Evolutionary conservation across 2,113 vertebrate species (phyloP), one percentile per base, ranked within the genome.

Genomic region (Nycticorax nycticorax): DNA sequence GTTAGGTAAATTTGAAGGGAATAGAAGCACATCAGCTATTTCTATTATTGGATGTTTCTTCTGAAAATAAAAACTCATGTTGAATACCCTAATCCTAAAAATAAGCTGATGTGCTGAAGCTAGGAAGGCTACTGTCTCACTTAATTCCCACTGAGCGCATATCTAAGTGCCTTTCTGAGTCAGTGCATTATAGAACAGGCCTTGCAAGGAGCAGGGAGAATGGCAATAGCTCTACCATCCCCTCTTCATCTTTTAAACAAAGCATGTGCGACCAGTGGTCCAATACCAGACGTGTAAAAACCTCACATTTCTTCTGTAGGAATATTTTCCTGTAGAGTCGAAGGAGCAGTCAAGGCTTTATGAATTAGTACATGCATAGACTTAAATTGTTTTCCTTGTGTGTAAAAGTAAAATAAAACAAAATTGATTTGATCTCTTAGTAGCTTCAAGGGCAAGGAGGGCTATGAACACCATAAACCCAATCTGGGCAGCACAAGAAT

Each of bases 11-110:
- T 94, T 92, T 66, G 66, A 93, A 93, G 21, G 69, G 53, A 95
- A 83, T 63, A 94, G 76, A 59, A 89, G 93, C 92, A 62, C 1
- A 7, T 59, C 84, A 85, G 33, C 9, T 39, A 87, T 88, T 80
- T 95, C 77, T 95, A 74, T 95, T 86, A 77, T 23, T 93, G 71
- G 79, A 45, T 80, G n/a, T 94, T 95, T 96, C 64, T 94, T 94
- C 80, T 82, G 84, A 93, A 96, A 91, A 91, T 60, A 93, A 83
- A 83, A 95, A 83, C 60, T 92, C 68, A 68, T 64, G 30, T 39
- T 92, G 33, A 78, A 53, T 92, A 64, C 24, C n/a, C 63, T 84
- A 72, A 64, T 75, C 39, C 91, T 81, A 79, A 91, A 95, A 93
- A 89, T 92, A 96, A 91, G 23, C 76, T 82, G 19, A 33, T 91